Evolutionary conservation across 2,888 invertebrate species (phyloP).

Genomic region (Pseudococcus viburni): DNA sequence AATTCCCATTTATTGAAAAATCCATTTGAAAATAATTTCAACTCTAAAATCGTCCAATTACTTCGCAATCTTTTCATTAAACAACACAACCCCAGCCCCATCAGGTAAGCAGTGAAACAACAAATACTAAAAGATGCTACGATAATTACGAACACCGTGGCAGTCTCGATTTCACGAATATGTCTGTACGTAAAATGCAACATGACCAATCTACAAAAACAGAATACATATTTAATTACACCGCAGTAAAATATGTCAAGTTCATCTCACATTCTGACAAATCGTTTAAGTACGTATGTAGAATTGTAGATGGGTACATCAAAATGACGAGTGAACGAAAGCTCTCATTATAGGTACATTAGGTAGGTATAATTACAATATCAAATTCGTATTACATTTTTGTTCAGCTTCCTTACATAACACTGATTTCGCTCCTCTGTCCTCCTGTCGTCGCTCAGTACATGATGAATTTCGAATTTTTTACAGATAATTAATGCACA

Average conservation of each 20-base stretch:
- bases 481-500: conserved; percentile 18
- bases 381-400: not conserved
- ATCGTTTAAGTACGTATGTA: no score
- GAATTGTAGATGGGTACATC: not conserved
- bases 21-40: not conserved
- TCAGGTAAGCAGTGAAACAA: conserved; percentile 28
- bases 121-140: not conserved
- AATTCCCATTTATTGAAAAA: not conserved
- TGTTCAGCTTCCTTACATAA: not conserved
- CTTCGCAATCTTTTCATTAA: conserved; percentile 19
- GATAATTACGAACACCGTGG: not conserved
- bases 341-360: not conserved
- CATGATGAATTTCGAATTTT: not conserved
- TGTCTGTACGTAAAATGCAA: conserved; percentile 23
- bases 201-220: conserved; percentile 33
- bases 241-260: not conserved
- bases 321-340: conserved; percentile 2
- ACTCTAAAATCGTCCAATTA: not conserved
- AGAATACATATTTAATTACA: not conserved
- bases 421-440: not conserved
- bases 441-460: not conserved
- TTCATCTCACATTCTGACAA: not conserved
- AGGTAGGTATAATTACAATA: not conserved
- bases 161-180: not conserved
- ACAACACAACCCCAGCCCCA: conserved; percentile 9